These are phyloP conservation scores for Agrilus mali DNA, from an alignment of 2,888 invertebrate species.

Conservation along the genomic window DNA sequence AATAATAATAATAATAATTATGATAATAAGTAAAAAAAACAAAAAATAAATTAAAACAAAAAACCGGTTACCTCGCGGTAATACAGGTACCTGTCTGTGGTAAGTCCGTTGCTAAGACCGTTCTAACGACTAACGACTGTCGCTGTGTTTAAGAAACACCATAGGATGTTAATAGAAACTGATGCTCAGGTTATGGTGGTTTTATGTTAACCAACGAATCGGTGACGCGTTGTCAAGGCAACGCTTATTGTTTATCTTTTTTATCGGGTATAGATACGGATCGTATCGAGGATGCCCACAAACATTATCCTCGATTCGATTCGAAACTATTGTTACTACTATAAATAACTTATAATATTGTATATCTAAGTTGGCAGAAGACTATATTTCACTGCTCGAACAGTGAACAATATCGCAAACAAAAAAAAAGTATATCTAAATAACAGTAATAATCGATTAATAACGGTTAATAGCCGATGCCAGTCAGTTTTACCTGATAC, in stretches of 20 bases:
- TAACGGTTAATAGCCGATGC: slow-evolving; percentile 20
- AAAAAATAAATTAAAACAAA: slow-evolving; percentile 1
- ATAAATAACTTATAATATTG: slow-evolving; percentile 8
- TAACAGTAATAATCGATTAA: slow-evolving; percentile 29
- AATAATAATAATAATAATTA: too few relatives aligned
- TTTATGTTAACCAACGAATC: slow-evolving; percentile 25
- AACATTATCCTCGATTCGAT: not conserved
- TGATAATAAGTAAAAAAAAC: too few relatives aligned
- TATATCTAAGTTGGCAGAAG: slow-evolving; percentile 26
- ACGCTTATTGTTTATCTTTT: slow-evolving; percentile 26
- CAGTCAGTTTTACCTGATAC: slow-evolving; percentile 29
- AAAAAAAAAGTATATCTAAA: slow-evolving; percentile 5
- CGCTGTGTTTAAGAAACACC: slow-evolving; percentile 10
- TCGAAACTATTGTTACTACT: slow-evolving; percentile 2
- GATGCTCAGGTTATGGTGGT: slow-evolving; percentile 10
- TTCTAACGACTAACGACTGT: slow-evolving; percentile 6
- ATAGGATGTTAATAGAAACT: slow-evolving; percentile 10
- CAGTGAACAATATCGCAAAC: slow-evolving; percentile 21
- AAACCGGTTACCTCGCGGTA: slow-evolving; percentile 19
- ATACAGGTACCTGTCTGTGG: slow-evolving; percentile 6
- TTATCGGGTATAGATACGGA: slow-evolving; percentile 4
- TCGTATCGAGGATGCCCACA: not conserved
- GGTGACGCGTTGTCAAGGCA: slow-evolving; percentile 27
- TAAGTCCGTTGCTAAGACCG: slow-evolving; percentile 8
- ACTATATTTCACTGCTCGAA: slow-evolving; percentile 20